Evolutionary conservation across 2,888 invertebrate genomes (phyloP).

Genomic region (Escarpia spicata): DNA sequence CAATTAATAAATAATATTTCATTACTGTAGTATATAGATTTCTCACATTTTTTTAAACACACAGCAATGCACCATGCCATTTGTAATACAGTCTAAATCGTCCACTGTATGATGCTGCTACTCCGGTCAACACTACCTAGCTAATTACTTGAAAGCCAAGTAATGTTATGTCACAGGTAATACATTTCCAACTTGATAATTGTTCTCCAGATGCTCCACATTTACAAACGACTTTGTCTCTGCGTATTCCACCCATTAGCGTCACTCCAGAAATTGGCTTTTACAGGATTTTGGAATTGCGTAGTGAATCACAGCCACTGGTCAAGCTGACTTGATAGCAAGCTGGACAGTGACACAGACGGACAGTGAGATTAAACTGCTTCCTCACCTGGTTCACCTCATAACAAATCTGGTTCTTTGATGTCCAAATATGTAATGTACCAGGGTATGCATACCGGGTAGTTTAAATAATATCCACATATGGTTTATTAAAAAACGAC

Average conservation of each 20-base stretch:
- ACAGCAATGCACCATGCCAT: not conserved
- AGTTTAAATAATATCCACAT: too few relatives aligned
- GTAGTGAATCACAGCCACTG: not conserved
- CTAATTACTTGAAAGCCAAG: not conserved
- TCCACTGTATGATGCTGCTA: not conserved
- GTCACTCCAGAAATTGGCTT: not conserved
- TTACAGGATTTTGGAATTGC: not conserved
- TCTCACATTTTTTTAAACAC: not conserved
- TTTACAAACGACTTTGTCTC: not conserved
- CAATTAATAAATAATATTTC: not conserved
- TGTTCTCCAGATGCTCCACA: not conserved
- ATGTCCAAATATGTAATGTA: too few relatives aligned
- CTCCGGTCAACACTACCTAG: not conserved
- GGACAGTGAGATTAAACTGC: not conserved
- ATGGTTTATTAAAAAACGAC: too few relatives aligned
- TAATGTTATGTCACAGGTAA: conserved; percentile 6
- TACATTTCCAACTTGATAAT: not conserved
- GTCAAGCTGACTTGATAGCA: not conserved
- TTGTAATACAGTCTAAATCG: not conserved
- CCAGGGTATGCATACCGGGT: too few relatives aligned
- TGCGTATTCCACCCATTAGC: not conserved
- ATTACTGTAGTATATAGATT: not conserved
- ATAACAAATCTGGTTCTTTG: too few relatives aligned
- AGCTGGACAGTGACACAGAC: not conserved
- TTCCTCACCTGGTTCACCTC: too few relatives aligned